phyloP scores from a whole-genome alignment of 1,140 invertebrate genomes.

The Matsumurasca onukii region DNA sequence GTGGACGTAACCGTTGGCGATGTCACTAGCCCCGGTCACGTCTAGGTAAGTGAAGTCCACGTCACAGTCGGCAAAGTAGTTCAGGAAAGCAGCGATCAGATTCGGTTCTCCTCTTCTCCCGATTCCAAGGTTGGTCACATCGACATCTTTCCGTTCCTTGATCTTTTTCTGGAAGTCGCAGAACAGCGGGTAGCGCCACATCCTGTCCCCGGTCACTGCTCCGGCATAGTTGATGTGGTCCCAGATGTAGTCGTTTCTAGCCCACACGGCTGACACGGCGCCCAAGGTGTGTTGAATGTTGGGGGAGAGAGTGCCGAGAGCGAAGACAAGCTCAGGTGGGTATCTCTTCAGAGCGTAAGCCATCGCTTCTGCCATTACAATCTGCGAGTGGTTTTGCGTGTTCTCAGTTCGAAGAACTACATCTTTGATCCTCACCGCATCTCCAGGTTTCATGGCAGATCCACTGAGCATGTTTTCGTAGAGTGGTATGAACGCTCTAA shows the following conservation, averaged over 20 bases:
- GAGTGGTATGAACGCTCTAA: slow-evolving; percentile 72
- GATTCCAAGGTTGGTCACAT: slow-evolving; percentile 14
- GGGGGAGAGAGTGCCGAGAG: slow-evolving; percentile 1
- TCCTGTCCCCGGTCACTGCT: slow-evolving; percentile 73
- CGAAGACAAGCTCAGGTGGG: slow-evolving; percentile 17
- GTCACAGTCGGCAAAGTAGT: background rate
- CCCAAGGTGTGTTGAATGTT: slow-evolving; percentile 41
- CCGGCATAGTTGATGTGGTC: slow-evolving; percentile 64
- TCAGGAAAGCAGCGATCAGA: slow-evolving; percentile 16
- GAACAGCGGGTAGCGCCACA: slow-evolving; percentile 86
- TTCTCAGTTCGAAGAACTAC: slow-evolving; percentile 49
- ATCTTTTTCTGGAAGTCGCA: slow-evolving; percentile 12
- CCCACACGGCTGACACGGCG: slow-evolving; percentile 76
- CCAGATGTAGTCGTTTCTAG: slow-evolving; percentile 64
- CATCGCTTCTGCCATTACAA: slow-evolving; percentile 4
- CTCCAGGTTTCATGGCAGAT: slow-evolving; percentile 82
- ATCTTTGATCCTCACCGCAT: slow-evolving; percentile 78
- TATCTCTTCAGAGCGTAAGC: background rate
- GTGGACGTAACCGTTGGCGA: slow-evolving; percentile 41
- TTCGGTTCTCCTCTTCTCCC: slow-evolving; percentile 20
- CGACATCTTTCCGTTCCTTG: slow-evolving; percentile 9
- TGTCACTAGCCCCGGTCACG: slow-evolving; percentile 1
- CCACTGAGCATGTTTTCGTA: slow-evolving; percentile 88
- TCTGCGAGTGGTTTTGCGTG: slow-evolving; percentile 18
- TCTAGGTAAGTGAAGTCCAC: slow-evolving; percentile 21